phyloP scores from a whole-genome alignment of 2,797 vertebrate genomes.

The Xerus rutilus region DNA sequence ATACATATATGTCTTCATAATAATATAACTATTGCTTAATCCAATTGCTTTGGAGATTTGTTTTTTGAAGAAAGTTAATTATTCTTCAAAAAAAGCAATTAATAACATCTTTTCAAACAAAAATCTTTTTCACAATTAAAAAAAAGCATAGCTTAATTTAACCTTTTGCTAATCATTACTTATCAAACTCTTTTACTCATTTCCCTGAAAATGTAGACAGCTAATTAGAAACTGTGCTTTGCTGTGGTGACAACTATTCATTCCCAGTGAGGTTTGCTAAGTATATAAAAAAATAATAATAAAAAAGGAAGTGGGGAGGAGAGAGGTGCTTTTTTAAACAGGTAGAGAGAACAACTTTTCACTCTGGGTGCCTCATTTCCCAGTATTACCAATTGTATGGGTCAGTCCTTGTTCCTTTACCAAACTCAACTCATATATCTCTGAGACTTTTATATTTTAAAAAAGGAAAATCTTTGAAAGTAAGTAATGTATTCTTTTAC shows the following conservation, averaged over 20 bases:
- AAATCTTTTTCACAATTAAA: conserved; percentile 7
- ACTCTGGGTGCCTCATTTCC: background rate
- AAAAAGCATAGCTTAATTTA: background rate
- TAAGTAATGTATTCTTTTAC: background rate
- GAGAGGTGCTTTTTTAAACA: background rate
- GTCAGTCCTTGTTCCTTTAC: background rate
- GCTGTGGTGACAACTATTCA: background rate
- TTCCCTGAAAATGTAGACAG: background rate
- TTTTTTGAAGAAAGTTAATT: background rate
- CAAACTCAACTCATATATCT: background rate
- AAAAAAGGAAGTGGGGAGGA: background rate
- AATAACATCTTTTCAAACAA: background rate
- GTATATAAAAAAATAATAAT: background rate
- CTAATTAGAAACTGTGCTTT: background rate
- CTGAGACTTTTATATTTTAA: background rate
- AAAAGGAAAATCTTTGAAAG: background rate
- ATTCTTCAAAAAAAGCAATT: background rate
- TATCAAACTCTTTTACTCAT: background rate
- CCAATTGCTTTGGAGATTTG: background rate
- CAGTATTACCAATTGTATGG: background rate
- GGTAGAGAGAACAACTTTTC: background rate
- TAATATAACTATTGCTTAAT: background rate
- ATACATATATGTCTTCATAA: background rate
- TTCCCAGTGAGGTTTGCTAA: background rate
- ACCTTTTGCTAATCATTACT: background rate